Percentiles rank a stretch among this genome's conserved stretches.
Evolutionary conservation across 2,113 vertebrate genomes (phyloP).

Genomic region (Lates calcarifer): DNA sequence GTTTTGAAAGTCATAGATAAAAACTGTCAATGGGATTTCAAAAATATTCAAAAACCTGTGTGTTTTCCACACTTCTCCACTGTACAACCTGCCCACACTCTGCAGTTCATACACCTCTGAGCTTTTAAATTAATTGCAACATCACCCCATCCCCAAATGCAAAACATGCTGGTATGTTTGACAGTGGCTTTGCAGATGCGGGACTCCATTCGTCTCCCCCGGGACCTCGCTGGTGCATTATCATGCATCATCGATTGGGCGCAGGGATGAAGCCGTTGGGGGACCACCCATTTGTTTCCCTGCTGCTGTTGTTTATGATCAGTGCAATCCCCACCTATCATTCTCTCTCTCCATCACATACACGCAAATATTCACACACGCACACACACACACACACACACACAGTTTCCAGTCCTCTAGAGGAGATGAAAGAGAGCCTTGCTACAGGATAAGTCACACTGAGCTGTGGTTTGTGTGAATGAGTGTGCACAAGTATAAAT

Average conservation of each 20-base stretch:
- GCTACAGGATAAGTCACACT: conserved; percentile 5
- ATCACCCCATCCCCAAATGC: conserved; percentile 33
- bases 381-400: conserved; percentile 6
- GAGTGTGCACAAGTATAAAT: not conserved
- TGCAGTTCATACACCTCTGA: conserved; percentile 36
- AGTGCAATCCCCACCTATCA: conserved; percentile 12
- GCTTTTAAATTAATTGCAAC: conserved; percentile 56
- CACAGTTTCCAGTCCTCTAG: conserved; percentile 1
- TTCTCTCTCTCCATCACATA: not conserved
- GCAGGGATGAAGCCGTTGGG: conserved; percentile 43
- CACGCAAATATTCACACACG: not conserved
- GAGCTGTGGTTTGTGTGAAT: conserved; percentile 2
- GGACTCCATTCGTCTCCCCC: conserved; percentile 47
- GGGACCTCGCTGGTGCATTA: conserved; percentile 38
- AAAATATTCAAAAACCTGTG: not conserved
- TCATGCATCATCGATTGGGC: conserved; percentile 61
- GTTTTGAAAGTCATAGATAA: conserved; percentile 16
- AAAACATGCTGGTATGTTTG: conserved; percentile 39
- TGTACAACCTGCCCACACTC: not conserved
- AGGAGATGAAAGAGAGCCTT: conserved; percentile 1
- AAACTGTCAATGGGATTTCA: not conserved
- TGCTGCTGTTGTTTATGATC: conserved; percentile 61
- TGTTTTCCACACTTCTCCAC: not conserved
- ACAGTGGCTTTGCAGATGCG: conserved; percentile 22
- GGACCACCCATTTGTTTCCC: conserved; percentile 55